Evolutionary conservation across 2,888 invertebrate genomes (phyloP).

Genomic region (Drosophila niveifrons): DNA sequence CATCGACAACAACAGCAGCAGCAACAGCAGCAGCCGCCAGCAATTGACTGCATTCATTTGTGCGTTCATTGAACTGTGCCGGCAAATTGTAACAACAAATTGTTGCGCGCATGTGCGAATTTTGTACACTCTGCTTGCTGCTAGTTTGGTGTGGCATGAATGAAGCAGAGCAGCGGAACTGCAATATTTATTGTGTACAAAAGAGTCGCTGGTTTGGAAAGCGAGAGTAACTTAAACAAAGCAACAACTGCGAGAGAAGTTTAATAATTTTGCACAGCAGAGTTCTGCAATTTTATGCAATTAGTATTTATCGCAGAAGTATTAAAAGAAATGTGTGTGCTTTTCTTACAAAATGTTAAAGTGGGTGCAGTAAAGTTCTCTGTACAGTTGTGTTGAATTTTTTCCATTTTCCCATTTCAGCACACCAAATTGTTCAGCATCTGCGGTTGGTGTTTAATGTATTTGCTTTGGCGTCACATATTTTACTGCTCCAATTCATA

Average conservation of each 20-base stretch:
- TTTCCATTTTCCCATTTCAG: neutral
- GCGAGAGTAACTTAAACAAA: neutral
- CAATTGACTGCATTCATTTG: constrained; percentile 64
- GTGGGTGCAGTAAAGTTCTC: neutral
- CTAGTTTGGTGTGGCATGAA: neutral
- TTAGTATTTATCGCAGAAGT: neutral
- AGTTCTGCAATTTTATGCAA: neutral
- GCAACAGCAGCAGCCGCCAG: constrained; percentile 29
- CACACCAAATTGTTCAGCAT: neutral
- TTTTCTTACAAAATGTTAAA: neutral
- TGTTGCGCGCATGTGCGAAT: constrained; percentile 64
- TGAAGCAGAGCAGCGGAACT: neutral
- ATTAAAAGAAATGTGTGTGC: neutral
- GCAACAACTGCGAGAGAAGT: constrained; percentile 1
- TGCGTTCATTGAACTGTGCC: constrained; percentile 76
- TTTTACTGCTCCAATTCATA: neutral
- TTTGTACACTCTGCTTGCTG: constrained; percentile 34
- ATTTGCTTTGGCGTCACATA: neutral
- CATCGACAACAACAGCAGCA: constrained; percentile 31
- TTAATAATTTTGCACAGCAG: neutral
- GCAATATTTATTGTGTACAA: neutral
- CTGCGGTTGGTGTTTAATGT: neutral
- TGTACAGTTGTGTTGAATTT: neutral
- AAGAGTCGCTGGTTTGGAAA: neutral
- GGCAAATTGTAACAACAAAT: constrained; percentile 65